These are phyloP conservation scores for Oreortyx pictus DNA, from an alignment of 2,797 vertebrate species.

Conservation along the genomic window DNA sequence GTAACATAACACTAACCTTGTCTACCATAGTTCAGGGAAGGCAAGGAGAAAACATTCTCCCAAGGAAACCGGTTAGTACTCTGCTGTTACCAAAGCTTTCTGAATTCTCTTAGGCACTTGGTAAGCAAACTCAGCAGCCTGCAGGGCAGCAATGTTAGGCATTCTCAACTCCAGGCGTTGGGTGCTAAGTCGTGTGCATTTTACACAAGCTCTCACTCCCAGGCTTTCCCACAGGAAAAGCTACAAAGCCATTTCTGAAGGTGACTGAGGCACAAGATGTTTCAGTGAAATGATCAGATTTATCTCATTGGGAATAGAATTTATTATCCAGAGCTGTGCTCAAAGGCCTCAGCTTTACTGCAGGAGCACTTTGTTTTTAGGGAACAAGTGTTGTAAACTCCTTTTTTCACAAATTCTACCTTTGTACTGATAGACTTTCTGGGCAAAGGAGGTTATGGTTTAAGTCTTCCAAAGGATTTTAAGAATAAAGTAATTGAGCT, in stretches of 20 bases:
- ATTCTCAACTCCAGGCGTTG: background rate
- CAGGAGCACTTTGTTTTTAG: background rate
- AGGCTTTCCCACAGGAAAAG: background rate
- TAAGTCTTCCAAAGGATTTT: background rate
- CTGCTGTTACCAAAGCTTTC: background rate
- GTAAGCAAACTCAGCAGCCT: background rate
- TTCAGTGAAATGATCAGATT: background rate
- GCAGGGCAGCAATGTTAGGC: background rate
- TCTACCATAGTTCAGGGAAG: background rate
- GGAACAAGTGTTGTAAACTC: background rate
- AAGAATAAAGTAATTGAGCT: background rate
- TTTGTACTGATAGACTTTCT: constrained; percentile 7
- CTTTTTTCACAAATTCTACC: background rate
- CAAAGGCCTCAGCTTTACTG: background rate
- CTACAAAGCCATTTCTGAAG: background rate
- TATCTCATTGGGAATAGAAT: background rate
- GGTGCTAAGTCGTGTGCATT: background rate
- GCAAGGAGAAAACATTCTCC: background rate
- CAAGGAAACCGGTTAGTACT: background rate
- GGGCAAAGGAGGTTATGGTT: background rate
- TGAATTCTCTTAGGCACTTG: accelerated
- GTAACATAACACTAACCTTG: background rate
- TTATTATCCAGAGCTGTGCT: background rate
- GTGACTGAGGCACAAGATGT: background rate
- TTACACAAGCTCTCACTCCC: background rate